Evolutionary conservation across 2,888 invertebrate genomes (phyloP), one percentile per base, ranked within the genome.

Genomic region (Seira musarum): DNA sequence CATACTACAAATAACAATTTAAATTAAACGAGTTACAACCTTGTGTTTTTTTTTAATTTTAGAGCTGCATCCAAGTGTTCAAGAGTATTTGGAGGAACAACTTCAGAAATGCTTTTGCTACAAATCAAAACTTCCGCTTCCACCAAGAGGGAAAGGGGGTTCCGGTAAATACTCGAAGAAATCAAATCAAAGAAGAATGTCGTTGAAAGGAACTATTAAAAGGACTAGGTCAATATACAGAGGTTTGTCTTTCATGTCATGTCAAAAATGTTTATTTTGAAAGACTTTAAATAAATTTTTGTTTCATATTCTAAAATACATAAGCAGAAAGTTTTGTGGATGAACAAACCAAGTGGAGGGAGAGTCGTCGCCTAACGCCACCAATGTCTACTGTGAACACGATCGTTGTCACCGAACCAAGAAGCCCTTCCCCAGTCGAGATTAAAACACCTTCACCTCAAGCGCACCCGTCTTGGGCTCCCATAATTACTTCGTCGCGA

Each of bases 141-240:
- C 81, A 10, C 72, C 85, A 6, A 77, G 80, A 72, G 71, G 76
- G 13, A 83, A 79, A 21, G 30, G 71, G 40, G 83, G 76, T n/a
- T 69, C 76, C 0, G 63, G 67, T 1, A 81, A 71, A 46, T 69
- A 76, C 19, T 53, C 46, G 10, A 80, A 78, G 49, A 85, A 83
- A 57, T 17, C 80, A 1, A 83, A 49, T 65, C 64, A 80, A 30
- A 67, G 85, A 35, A 92, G 93, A 87, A 94, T 96, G 93, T 96
- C 96, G 0, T 94, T 97, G 21, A 93, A 94, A 87, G 98, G 98
- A 71, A 96, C 97, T 60, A 96, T 98, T 80, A 95, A 95, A 89
- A 95, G 97, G 88, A 97, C 97, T 0, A 91, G 97, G 85, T 96
- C 97, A 13, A 98, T 98, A 83, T 87, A 87, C 61, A 73, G 85